Conservation (phyloP, 1,140 invertebrate genomes). For the Papilio xuthus region DNA sequence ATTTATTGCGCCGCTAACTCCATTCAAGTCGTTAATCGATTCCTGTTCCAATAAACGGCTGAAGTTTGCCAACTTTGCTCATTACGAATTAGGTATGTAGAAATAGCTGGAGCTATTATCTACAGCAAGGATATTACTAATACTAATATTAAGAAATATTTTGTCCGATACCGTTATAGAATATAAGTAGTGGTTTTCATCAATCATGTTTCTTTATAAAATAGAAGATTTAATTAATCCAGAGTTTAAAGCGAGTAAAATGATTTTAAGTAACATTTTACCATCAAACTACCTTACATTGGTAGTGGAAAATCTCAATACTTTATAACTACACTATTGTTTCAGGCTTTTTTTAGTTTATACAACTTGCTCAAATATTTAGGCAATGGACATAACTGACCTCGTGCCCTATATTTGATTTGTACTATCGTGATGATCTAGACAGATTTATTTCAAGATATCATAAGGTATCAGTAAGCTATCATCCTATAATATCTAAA, state of each 20-base stretch:
- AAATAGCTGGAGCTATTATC: constrained; percentile 15
- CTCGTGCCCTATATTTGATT: background rate
- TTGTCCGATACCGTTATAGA: background rate
- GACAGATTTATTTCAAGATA: too few species aligned
- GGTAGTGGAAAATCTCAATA: background rate
- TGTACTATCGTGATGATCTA: background rate
- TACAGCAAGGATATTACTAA: background rate
- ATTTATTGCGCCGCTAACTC: constrained; percentile 37
- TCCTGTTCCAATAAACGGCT: constrained; percentile 35
- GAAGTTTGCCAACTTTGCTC: constrained; percentile 32
- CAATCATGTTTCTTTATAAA: background rate
- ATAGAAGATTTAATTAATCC: background rate
- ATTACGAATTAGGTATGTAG: constrained; percentile 34
- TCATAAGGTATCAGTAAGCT: too few species aligned
- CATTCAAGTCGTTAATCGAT: constrained; percentile 38
- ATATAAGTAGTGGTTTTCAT: background rate
- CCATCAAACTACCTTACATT: background rate
- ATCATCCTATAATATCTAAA: too few species aligned
- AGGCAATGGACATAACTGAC: background rate
- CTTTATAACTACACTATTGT: background rate
- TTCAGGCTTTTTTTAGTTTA: background rate
- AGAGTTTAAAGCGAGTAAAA: background rate
- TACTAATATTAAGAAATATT: background rate
- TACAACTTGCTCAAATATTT: constrained; percentile 1
- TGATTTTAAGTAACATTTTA: background rate